phyloP scores from a whole-genome alignment of 2,113 vertebrate species.

The Bettongia penicillata region DNA sequence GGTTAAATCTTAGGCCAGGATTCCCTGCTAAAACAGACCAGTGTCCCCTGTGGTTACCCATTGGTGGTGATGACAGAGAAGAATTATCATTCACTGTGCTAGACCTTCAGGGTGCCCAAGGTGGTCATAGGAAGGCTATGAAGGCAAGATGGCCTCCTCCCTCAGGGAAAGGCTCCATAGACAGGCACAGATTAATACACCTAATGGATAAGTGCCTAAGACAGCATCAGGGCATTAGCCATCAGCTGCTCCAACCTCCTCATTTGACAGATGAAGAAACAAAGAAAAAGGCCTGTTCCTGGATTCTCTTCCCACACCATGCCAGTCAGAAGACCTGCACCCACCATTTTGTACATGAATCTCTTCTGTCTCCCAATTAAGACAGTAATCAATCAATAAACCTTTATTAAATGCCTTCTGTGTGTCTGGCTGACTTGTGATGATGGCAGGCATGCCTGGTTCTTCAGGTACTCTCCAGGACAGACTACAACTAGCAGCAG shows the following conservation, averaged over 20 bases:
- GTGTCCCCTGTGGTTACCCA: too few species aligned
- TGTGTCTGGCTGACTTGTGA: neutral
- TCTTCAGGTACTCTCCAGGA: neutral
- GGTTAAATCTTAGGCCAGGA: too few species aligned
- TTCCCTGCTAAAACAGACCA: too few species aligned
- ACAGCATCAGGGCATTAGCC: too few species aligned
- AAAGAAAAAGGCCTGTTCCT: neutral
- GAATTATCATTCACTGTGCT: too few species aligned
- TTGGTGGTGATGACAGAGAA: too few species aligned
- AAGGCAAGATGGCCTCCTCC: too few species aligned
- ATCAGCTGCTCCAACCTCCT: neutral
- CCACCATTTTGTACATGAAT: neutral
- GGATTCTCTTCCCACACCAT: neutral
- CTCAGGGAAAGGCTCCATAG: neutral
- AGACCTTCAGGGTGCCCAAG: too few species aligned
- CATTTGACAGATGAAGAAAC: neutral
- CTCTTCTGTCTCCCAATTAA: neutral
- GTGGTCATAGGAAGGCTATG: too few species aligned
- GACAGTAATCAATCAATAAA: too few species aligned
- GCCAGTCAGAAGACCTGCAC: neutral
- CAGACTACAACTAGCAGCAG: neutral
- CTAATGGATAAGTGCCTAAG: neutral
- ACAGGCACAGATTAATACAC: neutral
- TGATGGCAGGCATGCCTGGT: neutral
- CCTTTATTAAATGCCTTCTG: neutral